Evolutionary conservation across 2,113 vertebrate genomes (phyloP).

Genomic region (Centropus unirufus): DNA sequence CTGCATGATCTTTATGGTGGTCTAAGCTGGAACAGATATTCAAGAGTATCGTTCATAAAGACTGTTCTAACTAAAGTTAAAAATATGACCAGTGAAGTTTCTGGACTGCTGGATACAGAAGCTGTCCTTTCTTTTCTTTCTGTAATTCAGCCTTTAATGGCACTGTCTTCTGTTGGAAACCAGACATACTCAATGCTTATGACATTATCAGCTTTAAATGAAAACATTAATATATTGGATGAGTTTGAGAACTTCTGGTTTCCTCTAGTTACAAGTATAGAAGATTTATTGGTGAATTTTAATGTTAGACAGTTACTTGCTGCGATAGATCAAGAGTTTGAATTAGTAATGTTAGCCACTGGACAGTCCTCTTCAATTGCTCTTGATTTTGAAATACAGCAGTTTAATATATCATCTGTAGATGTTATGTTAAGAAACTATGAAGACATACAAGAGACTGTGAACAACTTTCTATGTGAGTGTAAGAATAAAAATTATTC

Average conservation of each 20-base stretch:
- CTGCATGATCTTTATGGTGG: not conserved
- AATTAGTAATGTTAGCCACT: not conserved
- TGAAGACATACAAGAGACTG: not conserved
- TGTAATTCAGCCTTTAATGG: slow-evolving; percentile 33
- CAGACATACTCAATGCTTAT: not conserved
- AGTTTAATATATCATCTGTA: not conserved
- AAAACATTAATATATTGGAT: not conserved
- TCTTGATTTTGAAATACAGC: not conserved
- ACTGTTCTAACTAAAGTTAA: not conserved
- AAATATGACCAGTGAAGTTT: slow-evolving; percentile 1
- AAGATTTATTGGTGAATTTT: slow-evolving; percentile 10
- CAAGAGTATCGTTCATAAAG: not conserved
- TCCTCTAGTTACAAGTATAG: not conserved
- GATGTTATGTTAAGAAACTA: not conserved
- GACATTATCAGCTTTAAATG: slow-evolving; percentile 23
- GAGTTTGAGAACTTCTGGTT: slow-evolving; percentile 35
- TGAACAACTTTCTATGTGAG: not conserved
- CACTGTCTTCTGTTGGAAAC: not conserved
- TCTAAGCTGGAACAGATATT: not conserved
- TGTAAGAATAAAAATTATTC: slow-evolving; percentile 3
- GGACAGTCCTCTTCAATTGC: slow-evolving; percentile 4
- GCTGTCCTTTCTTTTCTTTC: slow-evolving; percentile 10
- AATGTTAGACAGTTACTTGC: not conserved
- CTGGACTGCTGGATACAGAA: not conserved
- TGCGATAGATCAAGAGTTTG: slow-evolving; percentile 17